Base-by-base conservation (phyloP, 2,113 vertebrate genomes). In the Gila orcuttii region DNA sequence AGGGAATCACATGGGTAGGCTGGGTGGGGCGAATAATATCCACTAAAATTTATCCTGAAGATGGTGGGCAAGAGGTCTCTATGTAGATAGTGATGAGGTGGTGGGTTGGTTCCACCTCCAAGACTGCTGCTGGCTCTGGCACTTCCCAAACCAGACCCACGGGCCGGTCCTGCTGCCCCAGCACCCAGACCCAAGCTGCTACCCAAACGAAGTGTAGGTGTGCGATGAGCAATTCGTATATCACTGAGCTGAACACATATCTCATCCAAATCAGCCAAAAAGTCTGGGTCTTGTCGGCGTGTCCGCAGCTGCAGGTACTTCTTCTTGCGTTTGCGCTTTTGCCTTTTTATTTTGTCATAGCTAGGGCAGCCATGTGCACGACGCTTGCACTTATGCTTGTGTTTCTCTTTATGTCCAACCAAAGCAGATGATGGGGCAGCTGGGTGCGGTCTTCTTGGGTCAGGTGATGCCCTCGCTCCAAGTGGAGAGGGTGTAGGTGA, bases 261-360 rank as follows among this genome's bases (percentile, higher is more conserved):
- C 47, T 99, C 97, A 87, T 99, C 98, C 36, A 99, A 85, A 75
- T 99, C 97, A 0, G 96, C 97, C 0, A 99, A 94, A 88, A 99
- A 99, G 79, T 97, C 97, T 0, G 98, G 98, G 91, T 99, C 98
- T 73, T 98, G 97, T 47, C 97, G 93, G 12, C 94, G 89, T 3
- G 95, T 95, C 9, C 97, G 95, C 2, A 99, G 92, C 82, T 96
- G 96, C 12, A 98, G 93, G 68, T 98, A 98, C 90, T 99, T 99
- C 97, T 99, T 99, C 96, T 99, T 99, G 86, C 98, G 95, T 94
- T 99, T 99, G 64, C 98, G 92, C 92, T 99, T 99, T 91, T 98
- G 98, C 78, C 97, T 95, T 94, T 99, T 99, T 50, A 98, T 93
- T 90, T 99, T 99, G 91, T 99, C 97, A 0, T 98, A 99, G 83